Base-by-base conservation (phyloP, 2,113 vertebrate genomes). In the Salvator merianae region DNA sequence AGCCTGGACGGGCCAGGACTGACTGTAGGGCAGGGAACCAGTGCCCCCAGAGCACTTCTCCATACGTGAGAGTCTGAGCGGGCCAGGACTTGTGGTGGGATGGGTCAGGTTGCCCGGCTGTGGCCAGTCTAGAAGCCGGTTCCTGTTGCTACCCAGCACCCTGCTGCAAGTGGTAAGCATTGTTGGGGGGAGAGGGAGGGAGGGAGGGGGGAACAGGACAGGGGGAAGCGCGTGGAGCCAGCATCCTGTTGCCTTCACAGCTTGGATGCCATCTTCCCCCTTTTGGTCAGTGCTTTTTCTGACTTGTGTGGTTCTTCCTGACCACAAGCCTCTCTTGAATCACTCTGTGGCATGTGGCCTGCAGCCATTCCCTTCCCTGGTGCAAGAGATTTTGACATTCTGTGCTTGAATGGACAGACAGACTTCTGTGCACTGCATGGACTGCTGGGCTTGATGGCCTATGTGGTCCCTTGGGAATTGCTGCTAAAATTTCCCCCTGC, bases 261-360 rank as follows among this genome's bases (percentile, higher is more conserved):
- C 72, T 82, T 83, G 92, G 92, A 90, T 91, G 94, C 92, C 91
- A 90, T 85, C 79, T 91, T 78, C 88, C 91, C 88, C 89, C 88
- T 84, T 40, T 87, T 79, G 91, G 91, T 92, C 91, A 90, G 91
- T 82, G 80, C 85, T 78, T 70, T 69, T 74, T 65, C 43, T 55
- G 69, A 78, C 68, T 50, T 47, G 5, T 40, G 80, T 82, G 85
- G 85, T 73, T 65, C 80, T 75, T 72, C 55, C 80, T 73, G 74
- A 68, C 68, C 68, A 65, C 69, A 65, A 53, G 43, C 81, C 80
- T 66, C 68, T 28, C 32, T 72, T 73, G 79, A 82, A 71, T 87
- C 80, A 71, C 74, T 78, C 80, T 62, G 85, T 62, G n/a, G 43
- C 73, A 65, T 66, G 55, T 71, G 85, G 73, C 79, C 79, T 38